Evolutionary conservation across 2,888 invertebrate species (phyloP).

Genomic region (Ectemnius cavifrons): DNA sequence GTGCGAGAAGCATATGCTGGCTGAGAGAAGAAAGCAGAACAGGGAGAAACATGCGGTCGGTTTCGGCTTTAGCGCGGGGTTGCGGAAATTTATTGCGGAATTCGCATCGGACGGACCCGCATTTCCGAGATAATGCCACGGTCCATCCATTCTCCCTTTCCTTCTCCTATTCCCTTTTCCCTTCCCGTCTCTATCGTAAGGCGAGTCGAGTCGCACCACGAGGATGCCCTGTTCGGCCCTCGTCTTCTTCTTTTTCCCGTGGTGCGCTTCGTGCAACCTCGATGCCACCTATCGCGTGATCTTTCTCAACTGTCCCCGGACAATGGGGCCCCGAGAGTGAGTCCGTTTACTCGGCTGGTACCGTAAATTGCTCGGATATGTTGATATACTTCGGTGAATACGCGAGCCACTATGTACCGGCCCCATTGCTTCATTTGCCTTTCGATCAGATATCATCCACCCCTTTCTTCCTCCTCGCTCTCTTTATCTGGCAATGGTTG

Average conservation of each 20-base stretch:
- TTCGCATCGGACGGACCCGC: slow-evolving; percentile 47
- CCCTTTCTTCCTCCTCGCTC: too few relatives aligned
- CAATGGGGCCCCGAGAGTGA: neutral
- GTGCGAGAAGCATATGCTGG: slow-evolving; percentile 1
- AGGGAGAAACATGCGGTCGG: slow-evolving; percentile 8
- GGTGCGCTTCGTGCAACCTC: neutral
- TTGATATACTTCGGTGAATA: slow-evolving; percentile 1
- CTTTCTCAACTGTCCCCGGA: slow-evolving; percentile 11
- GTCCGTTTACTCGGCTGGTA: too few relatives aligned
- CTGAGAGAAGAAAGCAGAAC: slow-evolving; percentile 8
- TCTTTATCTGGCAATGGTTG: too few relatives aligned
- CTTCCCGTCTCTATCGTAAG: too few relatives aligned
- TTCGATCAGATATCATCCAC: too few relatives aligned
- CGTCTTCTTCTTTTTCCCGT: slow-evolving; percentile 10
- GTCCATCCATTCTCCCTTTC: slow-evolving; percentile 6
- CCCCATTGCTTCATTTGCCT: too few relatives aligned
- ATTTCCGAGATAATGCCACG: slow-evolving; percentile 45
- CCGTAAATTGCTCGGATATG: too few relatives aligned
- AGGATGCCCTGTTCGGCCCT: neutral
- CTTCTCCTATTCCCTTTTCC: slow-evolving; percentile 6
- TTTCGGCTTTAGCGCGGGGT: slow-evolving; percentile 30
- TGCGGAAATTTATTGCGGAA: slow-evolving; percentile 57
- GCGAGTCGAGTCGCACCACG: neutral
- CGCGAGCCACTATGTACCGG: neutral
- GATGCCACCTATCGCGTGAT: slow-evolving; percentile 2